Evolutionary conservation across 2,888 invertebrate species (phyloP).

Genomic region (Nezara viridula): DNA sequence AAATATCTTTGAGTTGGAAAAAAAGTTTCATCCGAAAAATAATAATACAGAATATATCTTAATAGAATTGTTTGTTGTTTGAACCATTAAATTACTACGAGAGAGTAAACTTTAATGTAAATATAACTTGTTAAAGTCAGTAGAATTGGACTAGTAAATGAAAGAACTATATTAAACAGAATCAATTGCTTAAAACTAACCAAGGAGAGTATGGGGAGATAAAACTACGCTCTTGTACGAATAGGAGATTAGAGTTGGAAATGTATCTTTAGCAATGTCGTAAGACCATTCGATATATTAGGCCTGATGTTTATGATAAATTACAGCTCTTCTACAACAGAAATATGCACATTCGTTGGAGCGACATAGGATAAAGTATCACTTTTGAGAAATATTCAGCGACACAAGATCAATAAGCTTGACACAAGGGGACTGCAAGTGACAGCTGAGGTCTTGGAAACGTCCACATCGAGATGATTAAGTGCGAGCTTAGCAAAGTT

Average conservation of each 20-base stretch:
- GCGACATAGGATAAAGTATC: background rate
- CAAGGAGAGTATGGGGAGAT: no score
- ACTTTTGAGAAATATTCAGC: background rate
- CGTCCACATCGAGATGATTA: slow-evolving; percentile 8
- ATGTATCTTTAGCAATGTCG: background rate
- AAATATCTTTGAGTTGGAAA: no score
- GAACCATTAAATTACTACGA: no score
- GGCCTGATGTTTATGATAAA: no score
- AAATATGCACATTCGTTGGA: background rate
- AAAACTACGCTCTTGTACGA: background rate
- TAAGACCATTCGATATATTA: background rate
- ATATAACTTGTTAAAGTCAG: no score
- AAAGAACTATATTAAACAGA: no score
- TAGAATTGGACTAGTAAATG: no score
- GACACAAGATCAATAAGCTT: background rate
- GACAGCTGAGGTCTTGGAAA: slow-evolving; percentile 32
- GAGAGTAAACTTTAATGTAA: no score
- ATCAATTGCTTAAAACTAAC: no score
- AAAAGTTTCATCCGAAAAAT: no score
- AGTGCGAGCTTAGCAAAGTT: background rate
- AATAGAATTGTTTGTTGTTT: no score
- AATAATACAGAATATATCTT: no score
- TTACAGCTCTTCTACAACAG: background rate
- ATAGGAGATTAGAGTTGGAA: background rate
- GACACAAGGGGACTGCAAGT: background rate